Evolutionary conservation across 2,113 vertebrate species (phyloP).

Genomic region (Calonectris borealis): DNA sequence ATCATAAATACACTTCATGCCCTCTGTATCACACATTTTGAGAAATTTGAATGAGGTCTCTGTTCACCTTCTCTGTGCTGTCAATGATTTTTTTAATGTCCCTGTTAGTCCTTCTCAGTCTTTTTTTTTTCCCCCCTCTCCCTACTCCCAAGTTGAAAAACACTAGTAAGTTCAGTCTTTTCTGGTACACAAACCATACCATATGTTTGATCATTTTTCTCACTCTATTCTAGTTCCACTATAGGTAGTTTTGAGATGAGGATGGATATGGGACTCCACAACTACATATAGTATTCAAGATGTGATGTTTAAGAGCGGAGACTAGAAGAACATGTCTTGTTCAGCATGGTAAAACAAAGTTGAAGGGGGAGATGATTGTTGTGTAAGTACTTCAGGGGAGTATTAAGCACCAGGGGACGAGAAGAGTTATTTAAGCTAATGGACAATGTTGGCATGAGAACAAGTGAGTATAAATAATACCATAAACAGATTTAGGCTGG

Average conservation of each 20-base stretch:
- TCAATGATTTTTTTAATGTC: background rate
- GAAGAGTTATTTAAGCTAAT: conserved; percentile 9
- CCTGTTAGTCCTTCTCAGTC: background rate
- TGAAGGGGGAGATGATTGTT: background rate
- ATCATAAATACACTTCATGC: background rate
- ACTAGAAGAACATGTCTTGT: background rate
- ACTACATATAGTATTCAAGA: background rate
- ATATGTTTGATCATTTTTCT: background rate
- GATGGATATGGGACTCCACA: background rate
- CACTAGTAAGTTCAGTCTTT: background rate
- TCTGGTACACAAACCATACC: background rate
- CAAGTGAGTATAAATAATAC: conserved; percentile 4
- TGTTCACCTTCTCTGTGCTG: background rate
- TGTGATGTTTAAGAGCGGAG: background rate
- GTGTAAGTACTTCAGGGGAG: background rate
- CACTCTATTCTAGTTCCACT: background rate
- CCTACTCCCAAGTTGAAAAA: background rate
- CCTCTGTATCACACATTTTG: background rate
- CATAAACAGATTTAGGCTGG: conserved; percentile 30
- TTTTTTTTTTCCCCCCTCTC: background rate
- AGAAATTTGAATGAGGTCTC: background rate
- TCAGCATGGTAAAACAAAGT: background rate
- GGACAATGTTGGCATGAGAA: conserved; percentile 21
- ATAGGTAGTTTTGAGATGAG: background rate
- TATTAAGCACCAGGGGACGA: background rate